A percentile compares a stretch with the other conserved stretches of the same genome.
These are phyloP conservation scores for Antechinus stuartii DNA, from an alignment of 2,113 vertebrate species.

Conservation along the genomic window DNA sequence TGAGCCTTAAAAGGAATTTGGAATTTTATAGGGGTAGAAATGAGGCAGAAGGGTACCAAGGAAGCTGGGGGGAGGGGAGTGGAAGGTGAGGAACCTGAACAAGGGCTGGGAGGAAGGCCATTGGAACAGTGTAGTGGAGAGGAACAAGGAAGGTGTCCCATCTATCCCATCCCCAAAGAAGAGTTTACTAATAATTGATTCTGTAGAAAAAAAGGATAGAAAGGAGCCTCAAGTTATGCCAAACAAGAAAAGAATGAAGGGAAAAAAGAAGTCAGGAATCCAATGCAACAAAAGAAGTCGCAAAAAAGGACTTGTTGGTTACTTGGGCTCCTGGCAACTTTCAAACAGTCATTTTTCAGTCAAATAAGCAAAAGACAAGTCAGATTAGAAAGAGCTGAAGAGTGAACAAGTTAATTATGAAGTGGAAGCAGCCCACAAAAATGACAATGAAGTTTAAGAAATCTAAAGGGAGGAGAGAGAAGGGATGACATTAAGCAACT, in stretches of 20 bases:
- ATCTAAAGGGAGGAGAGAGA: neutral
- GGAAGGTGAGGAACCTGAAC: no score
- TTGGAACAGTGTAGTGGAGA: neutral
- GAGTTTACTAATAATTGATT: no score
- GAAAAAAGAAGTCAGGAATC: neutral
- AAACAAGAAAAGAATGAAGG: neutral
- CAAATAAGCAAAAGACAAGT: neutral
- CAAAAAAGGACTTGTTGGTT: slow-evolving; percentile 8
- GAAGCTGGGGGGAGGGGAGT: neutral
- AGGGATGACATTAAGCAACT: neutral
- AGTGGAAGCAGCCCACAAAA: neutral
- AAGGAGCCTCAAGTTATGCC: neutral
- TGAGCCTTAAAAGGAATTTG: neutral
- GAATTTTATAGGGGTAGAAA: neutral
- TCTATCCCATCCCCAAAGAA: no score
- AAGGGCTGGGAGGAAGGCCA: neutral
- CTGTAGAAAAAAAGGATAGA: neutral
- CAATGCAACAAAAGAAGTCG: slow-evolving; percentile 7
- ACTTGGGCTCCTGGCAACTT: neutral
- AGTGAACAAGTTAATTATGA: neutral
- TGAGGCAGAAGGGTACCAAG: neutral
- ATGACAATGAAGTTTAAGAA: neutral
- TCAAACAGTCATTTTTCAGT: slow-evolving; percentile 35
- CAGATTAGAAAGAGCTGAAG: neutral
- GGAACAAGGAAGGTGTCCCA: neutral